These are phyloP conservation scores for Clarias pachynema DNA, from an alignment of 2,797 vertebrate species.

Conservation along the genomic window DNA sequence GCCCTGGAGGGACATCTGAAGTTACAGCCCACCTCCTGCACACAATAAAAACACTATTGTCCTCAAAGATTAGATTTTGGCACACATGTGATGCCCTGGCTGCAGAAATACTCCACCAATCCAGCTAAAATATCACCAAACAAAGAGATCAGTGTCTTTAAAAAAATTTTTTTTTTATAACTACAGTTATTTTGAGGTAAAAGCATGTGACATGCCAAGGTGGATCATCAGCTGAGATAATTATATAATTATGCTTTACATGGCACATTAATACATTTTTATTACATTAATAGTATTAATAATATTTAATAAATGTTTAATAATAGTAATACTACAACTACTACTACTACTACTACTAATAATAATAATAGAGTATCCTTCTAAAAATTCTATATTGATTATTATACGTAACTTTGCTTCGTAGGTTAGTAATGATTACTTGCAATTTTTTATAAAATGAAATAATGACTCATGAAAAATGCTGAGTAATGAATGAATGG, in stretches of 20 bases:
- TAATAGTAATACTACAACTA: neutral
- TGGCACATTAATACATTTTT: neutral
- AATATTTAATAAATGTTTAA: too few species aligned
- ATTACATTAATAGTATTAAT: neutral
- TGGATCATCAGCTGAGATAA: neutral
- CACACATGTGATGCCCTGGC: conserved; percentile 43
- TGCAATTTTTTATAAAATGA: neutral
- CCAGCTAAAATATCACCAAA: conserved; percentile 32
- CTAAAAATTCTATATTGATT: neutral
- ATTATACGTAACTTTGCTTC: neutral
- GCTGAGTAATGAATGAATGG: too few species aligned
- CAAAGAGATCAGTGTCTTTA: conserved; percentile 37
- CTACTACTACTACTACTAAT: neutral
- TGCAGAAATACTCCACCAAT: conserved; percentile 33
- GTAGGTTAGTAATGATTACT: neutral
- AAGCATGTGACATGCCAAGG: conserved; percentile 1
- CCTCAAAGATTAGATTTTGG: conserved; percentile 51
- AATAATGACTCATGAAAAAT: neutral
- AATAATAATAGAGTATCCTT: neutral
- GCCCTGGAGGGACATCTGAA: conserved; percentile 48
- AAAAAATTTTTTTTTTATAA: conserved; percentile 19
- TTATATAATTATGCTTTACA: neutral
- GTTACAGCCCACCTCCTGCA: conserved; percentile 48
- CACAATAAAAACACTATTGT: conserved; percentile 52
- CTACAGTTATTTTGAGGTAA: conserved; percentile 22